Evolutionary conservation across 35 echinoderm and acorn worm genomes (phyloP), one percentile per base, ranked within the genome.

Genomic region (Anneissia japonica): DNA sequence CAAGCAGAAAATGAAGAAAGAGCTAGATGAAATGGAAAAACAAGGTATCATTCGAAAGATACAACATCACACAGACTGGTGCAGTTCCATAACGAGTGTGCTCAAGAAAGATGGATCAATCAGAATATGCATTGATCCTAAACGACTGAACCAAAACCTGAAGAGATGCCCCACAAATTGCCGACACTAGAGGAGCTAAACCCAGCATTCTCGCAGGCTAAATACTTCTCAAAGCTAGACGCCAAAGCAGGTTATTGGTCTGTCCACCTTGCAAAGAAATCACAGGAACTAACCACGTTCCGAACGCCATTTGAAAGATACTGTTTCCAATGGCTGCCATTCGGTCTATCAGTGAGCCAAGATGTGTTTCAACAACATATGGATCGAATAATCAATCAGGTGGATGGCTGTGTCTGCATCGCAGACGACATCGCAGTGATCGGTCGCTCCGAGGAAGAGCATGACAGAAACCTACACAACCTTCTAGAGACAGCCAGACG

Each of bases 231-330:
- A 23, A 93, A 93, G 39, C 74, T 93, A 3, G 83, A 89, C 39
- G 87, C 82, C 16, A 89, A 90, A 77, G 45, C 81, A 9, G 92
- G 88, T 31, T 94, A 94, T 32, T 91, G 92, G 92, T 86, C 88
- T n/a, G 85, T 94, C 17, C 81, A 87, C 4, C 77, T 94, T 21
- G 81, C 46, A 16, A 5, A 79, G 64, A 74, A 90, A 0, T 83
- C 77, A 19, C 84, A 86, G 73, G 39, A 91, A 77, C 88, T 91
- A 12, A 94, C 92, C 23, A 94, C 92, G 0, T 91, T 94, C 72
- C 46, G 37, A 19, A 90, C 92, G n/a, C 88, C 92, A 41, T 94
- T 89, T 31, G 92, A 84, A 74, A 32, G 92, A 30, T 91, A 94
- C 34, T 79, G 86, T 30, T 94, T 87, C 46, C 28, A 38, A 23